These are phyloP conservation scores for Diceros bicornis DNA, from an alignment of 2,797 vertebrate species.

Conservation along the genomic window DNA sequence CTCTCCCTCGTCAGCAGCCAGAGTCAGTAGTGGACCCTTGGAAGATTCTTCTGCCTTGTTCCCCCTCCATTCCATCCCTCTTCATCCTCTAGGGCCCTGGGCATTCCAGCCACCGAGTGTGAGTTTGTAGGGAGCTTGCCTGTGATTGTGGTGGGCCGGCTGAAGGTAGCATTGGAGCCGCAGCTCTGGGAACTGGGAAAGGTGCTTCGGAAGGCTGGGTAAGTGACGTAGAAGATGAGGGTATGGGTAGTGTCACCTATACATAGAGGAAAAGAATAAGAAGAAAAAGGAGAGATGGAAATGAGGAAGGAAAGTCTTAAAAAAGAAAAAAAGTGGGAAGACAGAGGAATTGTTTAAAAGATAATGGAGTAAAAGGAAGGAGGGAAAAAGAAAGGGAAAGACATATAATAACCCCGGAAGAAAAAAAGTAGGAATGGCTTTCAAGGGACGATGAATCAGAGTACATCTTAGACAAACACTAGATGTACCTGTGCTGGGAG, in stretches of 20 bases:
- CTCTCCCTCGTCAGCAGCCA: background rate
- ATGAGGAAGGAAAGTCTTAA: background rate
- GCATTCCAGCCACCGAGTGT: constrained; percentile 93
- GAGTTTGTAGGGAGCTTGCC: constrained; percentile 93
- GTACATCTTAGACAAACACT: background rate
- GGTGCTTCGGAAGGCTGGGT: constrained; percentile 90
- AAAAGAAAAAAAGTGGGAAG: background rate
- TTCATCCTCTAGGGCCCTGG: constrained; percentile 89
- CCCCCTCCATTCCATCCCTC: background rate
- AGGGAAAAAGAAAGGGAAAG: too few species aligned
- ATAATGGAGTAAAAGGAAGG: background rate
- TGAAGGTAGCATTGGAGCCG: constrained; percentile 92
- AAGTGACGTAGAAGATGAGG: constrained; percentile 66
- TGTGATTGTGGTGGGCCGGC: constrained; percentile 90
- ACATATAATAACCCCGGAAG: background rate
- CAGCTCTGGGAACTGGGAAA: constrained; percentile 90
- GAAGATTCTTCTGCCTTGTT: background rate
- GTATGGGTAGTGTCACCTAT: background rate
- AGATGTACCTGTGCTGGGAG: background rate
- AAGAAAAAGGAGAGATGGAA: background rate
- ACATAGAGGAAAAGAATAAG: background rate
- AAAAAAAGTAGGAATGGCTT: background rate
- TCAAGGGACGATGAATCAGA: constrained; percentile 14
- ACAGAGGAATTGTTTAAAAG: background rate
- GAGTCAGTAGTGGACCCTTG: background rate